Base-by-base conservation (phyloP, 2,888 invertebrate species). In the Drosophila testacea region DNA sequence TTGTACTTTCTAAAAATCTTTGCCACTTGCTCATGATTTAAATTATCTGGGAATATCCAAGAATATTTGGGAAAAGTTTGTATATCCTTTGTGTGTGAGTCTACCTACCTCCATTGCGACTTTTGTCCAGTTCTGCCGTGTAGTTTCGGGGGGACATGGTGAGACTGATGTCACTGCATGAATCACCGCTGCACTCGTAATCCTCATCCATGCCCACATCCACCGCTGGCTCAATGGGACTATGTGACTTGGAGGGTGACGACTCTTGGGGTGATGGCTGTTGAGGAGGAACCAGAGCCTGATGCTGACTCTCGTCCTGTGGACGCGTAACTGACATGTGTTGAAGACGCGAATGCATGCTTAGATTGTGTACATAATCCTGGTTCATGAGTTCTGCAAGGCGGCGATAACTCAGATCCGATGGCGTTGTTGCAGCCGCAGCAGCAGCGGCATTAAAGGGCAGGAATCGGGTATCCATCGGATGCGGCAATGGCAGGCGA, bases 91-190 rank as follows among this genome's bases (percentile, higher is more conserved):
- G 22, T 36, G 2, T n/a, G 6, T 11, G 1, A 6, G 10, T 41
- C 13, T 9, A 57, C 74, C 51, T 88, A 92, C 92, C 92, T 92
- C 87, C 83, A 63, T 69, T 81, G 13, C 87, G 79, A 59, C 89
- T 92, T 76, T 91, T 92, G 86, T 92, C 92, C 84, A 91, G 63
- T 70, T 91, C 92, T 63, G 78, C 76, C 34, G 79, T 86, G 61
- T 90, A 91, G 52, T 90, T 90, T 56, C 88, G 80, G 10, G 92
- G 92, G 5, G 93, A 93, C 91, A 93, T 91, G 51, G 93, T 92
- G 39, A 93, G 74, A 51, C 93, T 92, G 41, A 93, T 92, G 72
- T 93, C 92, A 65, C 93, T 93, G 69, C 92, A 91, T 2, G 92
- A 92, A 65, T 92, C 92, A 0, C 90, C 92, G 64, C 92, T 92